Base-by-base conservation (phyloP, 1,140 invertebrate genomes). In the Zaprionus gabonicus region DNA sequence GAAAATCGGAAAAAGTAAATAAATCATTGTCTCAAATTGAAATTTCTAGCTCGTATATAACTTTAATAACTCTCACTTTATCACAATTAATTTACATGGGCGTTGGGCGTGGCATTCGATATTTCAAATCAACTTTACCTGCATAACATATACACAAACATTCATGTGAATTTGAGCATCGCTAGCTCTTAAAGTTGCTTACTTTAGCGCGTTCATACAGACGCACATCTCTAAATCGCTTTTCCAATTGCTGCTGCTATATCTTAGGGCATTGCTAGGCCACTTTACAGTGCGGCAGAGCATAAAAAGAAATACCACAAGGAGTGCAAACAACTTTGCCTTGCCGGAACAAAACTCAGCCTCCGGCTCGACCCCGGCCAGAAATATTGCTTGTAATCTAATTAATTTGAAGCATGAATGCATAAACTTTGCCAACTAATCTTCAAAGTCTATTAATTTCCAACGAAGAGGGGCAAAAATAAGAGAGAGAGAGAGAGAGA, bases 361-460 rank as follows among this genome's bases (percentile, higher is more conserved):
- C 41, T 44, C n/a, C 38, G 38, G 38, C 5, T 7, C 38, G 57
- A 76, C 36, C 12, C 12, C 23, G 34, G n/a, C 25, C 63, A 28
- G 5, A 77, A 83, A 77, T 84, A 81, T 84, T 71, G 60, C 68
- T 38, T 38, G 67, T 83, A 87, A 87, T 87, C 87, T 88, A 87
- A 87, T 87, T 88, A 87, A 87, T 87, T 71, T 72, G 51, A 80
- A 80, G 69, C 80, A 72, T 71, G 55, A 57, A 84, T 78, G 68
- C 38, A 64, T 31, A 63, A 69, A 64, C 72, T 75, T 70, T 75
- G 28, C 31, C 38, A 69, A 67, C 71, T 67, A 67, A 73, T 62
- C 72, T 75, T 70, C 58, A 70, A 64, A 75, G 72, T 75, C 72
- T 70, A 75, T 71, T 75, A 75, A 75, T 75, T 75, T 70, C 49